These are phyloP conservation scores for Miichthys miiuy DNA, from an alignment of 2,797 vertebrate genomes.

Conservation along the genomic window DNA sequence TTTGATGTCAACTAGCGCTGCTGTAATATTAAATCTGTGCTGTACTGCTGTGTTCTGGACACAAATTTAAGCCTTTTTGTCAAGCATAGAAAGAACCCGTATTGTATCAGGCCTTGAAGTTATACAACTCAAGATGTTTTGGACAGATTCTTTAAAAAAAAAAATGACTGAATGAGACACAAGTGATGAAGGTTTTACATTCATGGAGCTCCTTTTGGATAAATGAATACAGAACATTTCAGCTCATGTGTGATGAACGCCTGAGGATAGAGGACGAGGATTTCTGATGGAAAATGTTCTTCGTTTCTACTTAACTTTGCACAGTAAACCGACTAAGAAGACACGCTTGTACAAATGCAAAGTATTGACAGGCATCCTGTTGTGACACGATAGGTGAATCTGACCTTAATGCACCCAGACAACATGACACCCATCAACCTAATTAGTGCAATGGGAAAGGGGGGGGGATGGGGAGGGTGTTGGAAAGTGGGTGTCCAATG, in stretches of 20 bases:
- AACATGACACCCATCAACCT: constrained; percentile 73
- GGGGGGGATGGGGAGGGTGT: background rate
- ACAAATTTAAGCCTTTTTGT: background rate
- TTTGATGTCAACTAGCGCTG: background rate
- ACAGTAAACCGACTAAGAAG: background rate
- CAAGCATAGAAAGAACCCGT: background rate
- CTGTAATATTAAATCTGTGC: background rate
- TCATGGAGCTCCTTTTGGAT: background rate
- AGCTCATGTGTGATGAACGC: background rate
- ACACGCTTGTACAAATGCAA: constrained; percentile 12
- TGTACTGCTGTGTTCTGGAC: background rate
- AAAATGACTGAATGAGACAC: background rate
- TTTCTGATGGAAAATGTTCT: background rate
- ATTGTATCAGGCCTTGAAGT: too few species aligned
- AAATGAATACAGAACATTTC: background rate
- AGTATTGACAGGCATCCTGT: constrained; percentile 28
- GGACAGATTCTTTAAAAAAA: background rate
- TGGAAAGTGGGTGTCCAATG: constrained; percentile 39
- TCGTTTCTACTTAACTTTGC: background rate
- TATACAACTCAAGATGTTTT: background rate
- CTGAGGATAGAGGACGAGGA: background rate
- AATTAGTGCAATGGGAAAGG: constrained; percentile 60
- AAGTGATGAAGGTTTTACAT: background rate
- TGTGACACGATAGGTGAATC: constrained; percentile 33
- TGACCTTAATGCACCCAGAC: constrained; percentile 64